Percentiles rank a stretch among this genome's conserved stretches.
These are phyloP conservation scores for Psophia crepitans DNA, from an alignment of 2,113 vertebrate species.

Conservation along the genomic window DNA sequence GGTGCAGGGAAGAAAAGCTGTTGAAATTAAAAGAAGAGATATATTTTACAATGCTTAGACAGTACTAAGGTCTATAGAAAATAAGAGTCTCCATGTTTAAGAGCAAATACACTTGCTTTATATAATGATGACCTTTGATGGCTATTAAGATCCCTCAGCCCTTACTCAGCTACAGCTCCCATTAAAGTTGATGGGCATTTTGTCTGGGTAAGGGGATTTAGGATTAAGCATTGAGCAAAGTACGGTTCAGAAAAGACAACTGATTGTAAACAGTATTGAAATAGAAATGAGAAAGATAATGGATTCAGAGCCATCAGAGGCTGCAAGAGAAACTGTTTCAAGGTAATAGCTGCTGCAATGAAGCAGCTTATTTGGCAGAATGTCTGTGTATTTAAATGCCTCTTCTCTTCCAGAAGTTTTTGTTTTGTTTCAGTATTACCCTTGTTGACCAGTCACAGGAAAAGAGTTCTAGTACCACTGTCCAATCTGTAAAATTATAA, in stretches of 20 bases:
- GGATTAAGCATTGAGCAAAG: background rate
- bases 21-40: background rate
- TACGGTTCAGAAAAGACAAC: slow-evolving; percentile 16
- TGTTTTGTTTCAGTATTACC: background rate
- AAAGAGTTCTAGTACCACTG: background rate
- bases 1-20: background rate
- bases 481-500: background rate
- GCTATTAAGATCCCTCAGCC: slow-evolving; percentile 19
- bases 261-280: slow-evolving; percentile 20
- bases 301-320: background rate
- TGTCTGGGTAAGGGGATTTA: slow-evolving; percentile 50
- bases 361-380: slow-evolving; percentile 5
- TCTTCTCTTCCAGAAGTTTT: background rate
- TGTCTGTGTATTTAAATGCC: background rate
- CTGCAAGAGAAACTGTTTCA: slow-evolving; percentile 20
- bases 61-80: background rate
- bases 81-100: background rate
- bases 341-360: slow-evolving; percentile 1
- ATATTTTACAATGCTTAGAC: background rate
- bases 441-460: background rate
- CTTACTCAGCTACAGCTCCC: slow-evolving; percentile 16
- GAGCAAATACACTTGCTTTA: background rate
- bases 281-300: slow-evolving; percentile 27
- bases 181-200: slow-evolving; percentile 40
- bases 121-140: slow-evolving; percentile 13